These are phyloP conservation scores for Spea multiplicata DNA, from an alignment of 2,113 vertebrate species.

Conservation along the genomic window DNA sequence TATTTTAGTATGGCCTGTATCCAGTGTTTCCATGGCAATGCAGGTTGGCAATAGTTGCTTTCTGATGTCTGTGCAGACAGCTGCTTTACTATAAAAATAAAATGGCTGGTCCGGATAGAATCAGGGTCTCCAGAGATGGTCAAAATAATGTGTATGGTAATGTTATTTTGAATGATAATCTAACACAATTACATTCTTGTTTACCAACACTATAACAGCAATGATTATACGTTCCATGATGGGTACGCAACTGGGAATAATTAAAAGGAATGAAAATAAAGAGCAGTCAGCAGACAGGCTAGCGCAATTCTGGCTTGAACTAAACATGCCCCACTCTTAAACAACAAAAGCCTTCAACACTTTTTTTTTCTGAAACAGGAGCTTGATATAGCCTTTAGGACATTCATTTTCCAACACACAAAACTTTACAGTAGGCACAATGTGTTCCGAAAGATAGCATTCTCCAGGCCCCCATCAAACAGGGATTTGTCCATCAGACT, in stretches of 20 bases:
- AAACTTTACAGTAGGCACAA: no score
- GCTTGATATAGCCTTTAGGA: no score
- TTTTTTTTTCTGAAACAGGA: no score
- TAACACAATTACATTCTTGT: background rate
- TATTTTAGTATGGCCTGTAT: background rate
- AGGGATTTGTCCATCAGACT: no score
- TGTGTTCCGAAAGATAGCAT: no score
- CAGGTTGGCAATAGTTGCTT: background rate
- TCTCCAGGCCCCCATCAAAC: no score
- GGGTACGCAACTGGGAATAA: background rate
- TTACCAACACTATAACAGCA: background rate
- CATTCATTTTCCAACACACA: no score
- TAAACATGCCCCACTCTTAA: no score
- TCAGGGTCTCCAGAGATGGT: background rate
- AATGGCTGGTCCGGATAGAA: background rate
- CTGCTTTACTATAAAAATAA: background rate
- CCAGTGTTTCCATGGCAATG: background rate
- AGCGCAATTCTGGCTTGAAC: background rate
- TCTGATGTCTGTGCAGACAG: background rate
- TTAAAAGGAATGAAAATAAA: background rate
- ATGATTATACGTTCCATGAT: background rate
- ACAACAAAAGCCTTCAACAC: no score
- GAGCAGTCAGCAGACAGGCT: background rate
- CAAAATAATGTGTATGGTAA: background rate
- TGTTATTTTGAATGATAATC: background rate